Conservation (phyloP, 2,113 vertebrate species). For the Okapia johnstoni region DNA sequence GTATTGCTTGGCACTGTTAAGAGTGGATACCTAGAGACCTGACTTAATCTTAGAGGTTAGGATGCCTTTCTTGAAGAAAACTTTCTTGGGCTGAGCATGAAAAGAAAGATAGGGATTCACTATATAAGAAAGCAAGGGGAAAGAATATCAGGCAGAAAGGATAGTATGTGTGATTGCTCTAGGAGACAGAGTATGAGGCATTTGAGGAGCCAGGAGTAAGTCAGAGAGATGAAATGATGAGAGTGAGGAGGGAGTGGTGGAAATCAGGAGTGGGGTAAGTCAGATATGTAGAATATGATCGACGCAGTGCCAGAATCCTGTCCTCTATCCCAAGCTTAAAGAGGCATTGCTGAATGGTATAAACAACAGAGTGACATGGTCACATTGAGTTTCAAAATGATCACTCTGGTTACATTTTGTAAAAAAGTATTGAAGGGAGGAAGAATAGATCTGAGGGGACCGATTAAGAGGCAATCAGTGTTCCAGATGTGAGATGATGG, state of each 20-base stretch:
- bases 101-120: neutral
- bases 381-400: neutral
- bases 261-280: neutral
- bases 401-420: neutral
- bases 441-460: neutral
- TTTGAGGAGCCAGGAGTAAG: neutral
- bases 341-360: neutral
- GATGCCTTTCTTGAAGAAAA: neutral
- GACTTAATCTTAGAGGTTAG: neutral
- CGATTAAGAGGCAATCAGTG: neutral
- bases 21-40: neutral
- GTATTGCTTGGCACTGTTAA: neutral
- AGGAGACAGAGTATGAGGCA: neutral
- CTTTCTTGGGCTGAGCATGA: neutral
- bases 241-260: neutral
- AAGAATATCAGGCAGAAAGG: neutral
- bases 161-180: neutral
- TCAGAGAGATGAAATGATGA: neutral
- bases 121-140: neutral
- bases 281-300: neutral
- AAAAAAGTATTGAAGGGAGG: neutral
- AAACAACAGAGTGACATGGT: neutral
- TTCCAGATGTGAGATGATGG: neutral
- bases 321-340: neutral
- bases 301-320: neutral